phyloP scores from a whole-genome alignment of 2,797 vertebrate genomes.

The Lophotriccus pileatus region DNA sequence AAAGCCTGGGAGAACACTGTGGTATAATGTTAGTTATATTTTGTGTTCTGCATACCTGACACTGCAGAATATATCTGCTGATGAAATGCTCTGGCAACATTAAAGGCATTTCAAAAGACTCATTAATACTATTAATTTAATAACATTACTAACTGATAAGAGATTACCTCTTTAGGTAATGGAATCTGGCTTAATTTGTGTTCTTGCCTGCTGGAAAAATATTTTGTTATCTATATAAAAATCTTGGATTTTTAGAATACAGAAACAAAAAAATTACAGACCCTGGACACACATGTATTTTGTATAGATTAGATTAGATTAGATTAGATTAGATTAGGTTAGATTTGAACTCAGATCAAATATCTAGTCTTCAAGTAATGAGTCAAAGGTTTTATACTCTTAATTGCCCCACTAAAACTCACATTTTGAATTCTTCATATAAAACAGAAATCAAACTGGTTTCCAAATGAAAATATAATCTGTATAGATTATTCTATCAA shows the following conservation, averaged over 20 bases:
- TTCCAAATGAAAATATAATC: neutral
- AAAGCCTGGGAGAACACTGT: neutral
- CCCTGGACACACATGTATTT: neutral
- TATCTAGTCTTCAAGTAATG: neutral
- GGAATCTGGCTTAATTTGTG: neutral
- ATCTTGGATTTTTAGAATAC: neutral
- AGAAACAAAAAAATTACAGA: neutral
- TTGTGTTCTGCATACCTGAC: neutral
- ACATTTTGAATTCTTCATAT: neutral
- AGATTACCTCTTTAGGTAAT: neutral
- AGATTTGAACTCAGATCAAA: neutral
- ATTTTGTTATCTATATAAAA: neutral
- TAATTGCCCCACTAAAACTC: neutral
- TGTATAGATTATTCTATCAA: neutral
- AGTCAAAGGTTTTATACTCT: neutral
- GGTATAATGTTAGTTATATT: neutral
- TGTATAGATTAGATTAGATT: neutral
- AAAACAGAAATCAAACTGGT: neutral
- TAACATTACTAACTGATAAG: neutral
- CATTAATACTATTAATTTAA: neutral
- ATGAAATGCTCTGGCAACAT: neutral
- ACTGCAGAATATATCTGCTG: neutral
- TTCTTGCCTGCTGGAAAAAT: neutral
- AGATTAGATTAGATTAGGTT: neutral
- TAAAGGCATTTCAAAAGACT: neutral